Conservation (phyloP, 2,113 vertebrate species). For the Hylia prasina region DNA sequence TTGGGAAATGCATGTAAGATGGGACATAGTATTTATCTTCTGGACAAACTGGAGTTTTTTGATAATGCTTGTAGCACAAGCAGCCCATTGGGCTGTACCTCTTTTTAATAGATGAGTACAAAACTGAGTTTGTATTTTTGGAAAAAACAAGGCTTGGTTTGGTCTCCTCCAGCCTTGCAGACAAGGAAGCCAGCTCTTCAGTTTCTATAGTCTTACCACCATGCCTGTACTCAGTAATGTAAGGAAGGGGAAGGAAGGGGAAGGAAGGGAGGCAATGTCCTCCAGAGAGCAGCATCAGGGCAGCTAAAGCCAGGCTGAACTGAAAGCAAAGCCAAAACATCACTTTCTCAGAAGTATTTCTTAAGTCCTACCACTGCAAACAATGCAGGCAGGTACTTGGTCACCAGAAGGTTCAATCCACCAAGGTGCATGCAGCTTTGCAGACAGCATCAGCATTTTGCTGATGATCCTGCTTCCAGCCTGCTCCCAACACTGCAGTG, state of each 20-base stretch:
- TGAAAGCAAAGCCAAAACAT: background rate
- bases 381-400: background rate
- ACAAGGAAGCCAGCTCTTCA: background rate
- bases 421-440: background rate
- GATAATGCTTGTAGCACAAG: background rate
- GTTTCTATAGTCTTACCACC: background rate
- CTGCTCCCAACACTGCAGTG: background rate
- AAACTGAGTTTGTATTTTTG: background rate
- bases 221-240: fast-evolving
- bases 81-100: background rate
- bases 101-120: background rate
- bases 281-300: background rate
- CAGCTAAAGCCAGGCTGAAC: background rate
- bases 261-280: background rate
- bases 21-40: background rate
- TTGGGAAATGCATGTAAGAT: background rate
- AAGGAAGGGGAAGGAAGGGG: too few species aligned
- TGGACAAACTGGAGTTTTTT: background rate
- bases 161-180: background rate
- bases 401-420: background rate
- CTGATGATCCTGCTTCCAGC: background rate
- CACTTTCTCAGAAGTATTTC: background rate
- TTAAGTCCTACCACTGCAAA: background rate
- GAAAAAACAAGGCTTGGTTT: background rate
- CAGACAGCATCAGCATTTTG: background rate